Conservation (phyloP, 2,113 vertebrate species). For the Phylloscopus trochiloides region DNA sequence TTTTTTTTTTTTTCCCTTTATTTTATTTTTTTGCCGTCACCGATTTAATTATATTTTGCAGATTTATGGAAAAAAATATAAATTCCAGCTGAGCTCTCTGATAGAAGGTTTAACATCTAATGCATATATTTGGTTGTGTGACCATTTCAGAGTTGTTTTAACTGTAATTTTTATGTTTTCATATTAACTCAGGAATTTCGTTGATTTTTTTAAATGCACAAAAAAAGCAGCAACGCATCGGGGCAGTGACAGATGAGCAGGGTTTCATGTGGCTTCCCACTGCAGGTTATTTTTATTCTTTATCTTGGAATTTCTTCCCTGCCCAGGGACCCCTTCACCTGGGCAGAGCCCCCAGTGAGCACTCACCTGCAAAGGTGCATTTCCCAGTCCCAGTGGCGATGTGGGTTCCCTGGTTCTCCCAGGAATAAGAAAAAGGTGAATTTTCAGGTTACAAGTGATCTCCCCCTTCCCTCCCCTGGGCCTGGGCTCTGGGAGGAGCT, state of each 20-base stretch:
- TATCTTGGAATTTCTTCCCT: neutral
- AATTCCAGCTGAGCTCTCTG: slow-evolving; percentile 16
- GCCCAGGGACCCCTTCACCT: neutral
- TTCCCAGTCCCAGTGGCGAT: neutral
- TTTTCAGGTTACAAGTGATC: neutral
- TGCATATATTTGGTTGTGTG: neutral
- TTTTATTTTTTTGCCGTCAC: neutral
- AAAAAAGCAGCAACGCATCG: neutral
- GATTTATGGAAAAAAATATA: neutral
- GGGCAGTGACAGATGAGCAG: neutral
- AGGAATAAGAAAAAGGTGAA: neutral
- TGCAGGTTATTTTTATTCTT: neutral
- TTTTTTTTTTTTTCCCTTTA: neutral
- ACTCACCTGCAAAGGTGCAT: neutral
- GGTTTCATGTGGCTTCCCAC: neutral
- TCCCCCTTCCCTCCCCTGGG: neutral
- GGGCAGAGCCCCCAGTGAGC: neutral
- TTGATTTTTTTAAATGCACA: neutral
- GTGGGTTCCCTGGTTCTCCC: neutral
- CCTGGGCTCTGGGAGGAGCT: neutral
- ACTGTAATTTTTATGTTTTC: neutral
- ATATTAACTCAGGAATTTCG: neutral
- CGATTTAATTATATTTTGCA: slow-evolving; percentile 54
- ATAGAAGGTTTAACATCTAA: neutral
- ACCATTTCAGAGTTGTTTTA: neutral